Evolutionary conservation across 2,888 invertebrate species (phyloP).

Genomic region (Drosophila pegasa): DNA sequence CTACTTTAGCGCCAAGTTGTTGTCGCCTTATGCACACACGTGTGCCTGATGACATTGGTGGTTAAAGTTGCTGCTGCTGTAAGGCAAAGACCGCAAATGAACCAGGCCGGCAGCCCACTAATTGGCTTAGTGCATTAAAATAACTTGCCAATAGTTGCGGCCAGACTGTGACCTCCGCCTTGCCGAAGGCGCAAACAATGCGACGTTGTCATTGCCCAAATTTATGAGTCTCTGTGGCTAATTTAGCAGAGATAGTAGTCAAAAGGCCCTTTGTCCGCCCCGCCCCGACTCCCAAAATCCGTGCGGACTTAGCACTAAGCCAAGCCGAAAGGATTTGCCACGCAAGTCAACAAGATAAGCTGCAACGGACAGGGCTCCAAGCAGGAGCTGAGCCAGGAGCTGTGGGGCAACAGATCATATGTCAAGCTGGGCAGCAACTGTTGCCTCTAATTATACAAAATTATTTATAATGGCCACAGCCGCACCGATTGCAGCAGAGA

Average conservation of each 20-base stretch:
- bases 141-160: constrained; percentile 77
- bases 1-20: constrained; percentile 27
- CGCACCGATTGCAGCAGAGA: constrained; percentile 26
- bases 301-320: constrained; percentile 53
- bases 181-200: constrained; percentile 53
- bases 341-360: constrained; percentile 58
- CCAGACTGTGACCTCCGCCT: constrained; percentile 55
- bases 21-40: constrained; percentile 61
- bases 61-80: constrained; percentile 11
- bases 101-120: constrained; percentile 65
- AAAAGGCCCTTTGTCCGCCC: constrained; percentile 57
- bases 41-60: constrained; percentile 65
- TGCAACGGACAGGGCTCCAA: neutral
- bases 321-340: constrained; percentile 59
- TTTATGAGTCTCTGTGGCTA: constrained; percentile 81
- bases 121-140: constrained; percentile 79
- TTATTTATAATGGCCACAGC: constrained; percentile 74
- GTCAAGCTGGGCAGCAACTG: constrained; percentile 74
- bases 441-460: constrained; percentile 76
- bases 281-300: no score
- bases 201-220: constrained; percentile 75
- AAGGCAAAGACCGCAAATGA: constrained; percentile 61
- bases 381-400: constrained; percentile 10
- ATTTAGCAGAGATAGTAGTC: constrained; percentile 75
- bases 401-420: constrained; percentile 45